Percentiles rank a stretch among this genome's conserved stretches.
Evolutionary conservation across 2,797 vertebrate genomes (phyloP).

Genomic region (Gymnothorax reevesii): DNA sequence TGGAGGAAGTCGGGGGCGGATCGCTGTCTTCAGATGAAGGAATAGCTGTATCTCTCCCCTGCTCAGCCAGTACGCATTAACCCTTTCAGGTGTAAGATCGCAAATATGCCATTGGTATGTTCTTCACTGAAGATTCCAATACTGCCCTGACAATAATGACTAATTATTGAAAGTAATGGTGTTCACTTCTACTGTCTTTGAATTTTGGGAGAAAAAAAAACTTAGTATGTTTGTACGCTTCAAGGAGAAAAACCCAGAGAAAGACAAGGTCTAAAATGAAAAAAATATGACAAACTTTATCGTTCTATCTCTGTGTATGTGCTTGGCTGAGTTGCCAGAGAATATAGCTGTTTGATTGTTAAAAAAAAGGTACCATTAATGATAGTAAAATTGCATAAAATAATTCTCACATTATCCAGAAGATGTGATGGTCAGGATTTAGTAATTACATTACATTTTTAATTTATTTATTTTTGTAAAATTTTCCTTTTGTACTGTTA

Average conservation of each 20-base stretch:
- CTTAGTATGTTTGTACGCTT: too few relatives aligned
- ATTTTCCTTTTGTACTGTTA: neutral
- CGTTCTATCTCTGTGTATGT: neutral
- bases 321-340: neutral
- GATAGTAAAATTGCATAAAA: neutral
- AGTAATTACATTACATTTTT: neutral
- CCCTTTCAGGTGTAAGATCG: too few relatives aligned
- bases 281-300: neutral
- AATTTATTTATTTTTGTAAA: neutral
- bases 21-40: neutral
- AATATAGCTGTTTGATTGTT: neutral
- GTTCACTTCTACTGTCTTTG: too few relatives aligned
- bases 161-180: too few relatives aligned
- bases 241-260: neutral
- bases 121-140: too few relatives aligned
- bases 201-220: too few relatives aligned
- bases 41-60: neutral
- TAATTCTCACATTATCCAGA: neutral
- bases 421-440: neutral
- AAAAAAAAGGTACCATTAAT: neutral
- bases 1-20: neutral
- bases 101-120: too few relatives aligned
- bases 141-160: too few relatives aligned
- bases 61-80: neutral
- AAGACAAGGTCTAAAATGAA: neutral